Evolutionary conservation across 2,113 vertebrate species (phyloP).

Genomic region (Natator depressus): DNA sequence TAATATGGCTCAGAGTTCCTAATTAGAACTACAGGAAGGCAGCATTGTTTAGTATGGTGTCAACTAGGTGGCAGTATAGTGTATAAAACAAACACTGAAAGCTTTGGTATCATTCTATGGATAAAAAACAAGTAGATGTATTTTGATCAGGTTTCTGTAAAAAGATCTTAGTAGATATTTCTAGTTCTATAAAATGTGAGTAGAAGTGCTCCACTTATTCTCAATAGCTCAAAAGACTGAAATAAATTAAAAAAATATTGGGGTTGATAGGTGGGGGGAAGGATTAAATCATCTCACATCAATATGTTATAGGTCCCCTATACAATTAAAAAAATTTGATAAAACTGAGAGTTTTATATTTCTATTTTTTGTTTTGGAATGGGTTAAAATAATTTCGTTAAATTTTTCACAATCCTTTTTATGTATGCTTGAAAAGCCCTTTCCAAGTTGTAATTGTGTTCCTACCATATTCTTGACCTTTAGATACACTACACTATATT

Average conservation of each 20-base stretch:
- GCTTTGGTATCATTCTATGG: fast-evolving
- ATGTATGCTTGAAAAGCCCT: neutral
- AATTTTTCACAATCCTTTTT: neutral
- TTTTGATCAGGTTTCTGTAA: neutral
- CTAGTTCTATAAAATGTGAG: neutral
- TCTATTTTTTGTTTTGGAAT: neutral
- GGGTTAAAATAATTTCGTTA: fast-evolving
- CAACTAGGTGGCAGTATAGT: conserved; percentile 78
- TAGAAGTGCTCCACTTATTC: neutral
- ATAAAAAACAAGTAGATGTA: neutral
- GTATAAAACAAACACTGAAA: conserved; percentile 47
- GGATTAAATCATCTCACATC: neutral
- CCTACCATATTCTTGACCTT: neutral
- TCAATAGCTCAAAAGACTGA: neutral
- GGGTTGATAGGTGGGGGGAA: neutral
- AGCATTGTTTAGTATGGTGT: conserved; percentile 26
- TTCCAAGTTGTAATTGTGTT: neutral
- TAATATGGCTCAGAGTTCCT: fast-evolving
- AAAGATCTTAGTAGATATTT: neutral
- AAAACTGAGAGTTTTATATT: neutral
- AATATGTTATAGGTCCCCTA: neutral
- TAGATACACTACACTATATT: neutral
- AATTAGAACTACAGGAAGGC: neutral
- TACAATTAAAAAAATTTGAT: neutral
- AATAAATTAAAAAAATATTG: neutral